phyloP scores from a whole-genome alignment of 2,113 vertebrate species.

The Neogale vison region DNA sequence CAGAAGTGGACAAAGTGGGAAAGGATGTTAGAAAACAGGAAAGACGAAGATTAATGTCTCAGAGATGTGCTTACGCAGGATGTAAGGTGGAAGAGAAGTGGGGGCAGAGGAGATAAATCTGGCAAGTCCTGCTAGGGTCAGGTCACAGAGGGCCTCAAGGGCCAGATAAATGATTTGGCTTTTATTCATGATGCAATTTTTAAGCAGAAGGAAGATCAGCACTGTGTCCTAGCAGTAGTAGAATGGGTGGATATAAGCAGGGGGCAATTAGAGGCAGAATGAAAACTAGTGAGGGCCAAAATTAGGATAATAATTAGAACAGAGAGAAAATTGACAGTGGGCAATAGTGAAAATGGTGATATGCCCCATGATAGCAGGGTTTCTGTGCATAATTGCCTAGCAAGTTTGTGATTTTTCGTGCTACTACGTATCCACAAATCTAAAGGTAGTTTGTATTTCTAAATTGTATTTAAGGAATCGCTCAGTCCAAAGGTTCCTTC shows the following conservation, averaged over 20 bases:
- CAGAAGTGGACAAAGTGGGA: neutral
- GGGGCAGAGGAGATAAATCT: neutral
- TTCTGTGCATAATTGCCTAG: neutral
- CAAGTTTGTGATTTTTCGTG: neutral
- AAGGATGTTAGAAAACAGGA: neutral
- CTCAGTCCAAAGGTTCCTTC: neutral
- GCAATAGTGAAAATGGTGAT: neutral
- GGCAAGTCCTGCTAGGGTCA: neutral
- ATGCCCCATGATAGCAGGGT: neutral
- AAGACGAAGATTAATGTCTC: neutral
- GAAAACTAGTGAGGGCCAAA: neutral
- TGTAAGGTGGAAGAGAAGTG: neutral
- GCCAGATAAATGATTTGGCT: neutral
- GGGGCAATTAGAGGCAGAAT: neutral
- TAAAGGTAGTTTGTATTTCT: constrained; percentile 41
- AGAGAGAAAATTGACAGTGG: neutral
- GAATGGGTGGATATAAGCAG: neutral
- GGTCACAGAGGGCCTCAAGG: neutral
- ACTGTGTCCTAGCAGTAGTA: neutral
- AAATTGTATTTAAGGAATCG: neutral
- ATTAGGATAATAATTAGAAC: neutral
- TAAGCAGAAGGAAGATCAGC: neutral
- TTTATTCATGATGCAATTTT: constrained; percentile 4
- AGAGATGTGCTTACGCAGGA: neutral
- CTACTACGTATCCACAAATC: neutral